Percentiles rank a stretch among this genome's conserved stretches.
These are phyloP conservation scores for Sinotaia quadrata DNA, from an alignment of 2,888 invertebrate genomes.

Conservation along the genomic window DNA sequence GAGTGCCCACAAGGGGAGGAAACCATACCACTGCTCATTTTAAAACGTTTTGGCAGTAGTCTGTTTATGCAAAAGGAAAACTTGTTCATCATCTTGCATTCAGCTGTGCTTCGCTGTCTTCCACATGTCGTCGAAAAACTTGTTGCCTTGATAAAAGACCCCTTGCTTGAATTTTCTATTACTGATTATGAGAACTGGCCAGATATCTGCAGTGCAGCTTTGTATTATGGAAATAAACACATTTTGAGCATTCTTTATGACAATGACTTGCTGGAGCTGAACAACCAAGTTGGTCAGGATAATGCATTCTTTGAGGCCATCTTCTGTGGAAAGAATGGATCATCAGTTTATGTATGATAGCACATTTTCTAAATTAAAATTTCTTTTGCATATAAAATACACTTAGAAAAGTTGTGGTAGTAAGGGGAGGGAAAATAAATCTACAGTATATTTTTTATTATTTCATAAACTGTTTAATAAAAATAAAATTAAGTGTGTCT, in stretches of 20 bases:
- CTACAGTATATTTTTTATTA: too few relatives aligned
- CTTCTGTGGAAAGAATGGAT: slow-evolving; percentile 4
- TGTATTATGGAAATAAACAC: slow-evolving; percentile 9
- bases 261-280: neutral
- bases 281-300: neutral
- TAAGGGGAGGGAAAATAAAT: too few relatives aligned
- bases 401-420: too few relatives aligned
- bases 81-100: neutral
- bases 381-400: too few relatives aligned
- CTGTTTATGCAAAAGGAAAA: slow-evolving; percentile 6
- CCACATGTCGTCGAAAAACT: neutral
- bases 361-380: too few relatives aligned
- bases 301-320: slow-evolving; percentile 17
- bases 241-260: slow-evolving; percentile 3
- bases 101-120: slow-evolving; percentile 1
- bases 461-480: too few relatives aligned
- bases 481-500: too few relatives aligned
- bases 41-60: slow-evolving; percentile 6
- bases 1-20: neutral
- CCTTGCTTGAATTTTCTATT: neutral
- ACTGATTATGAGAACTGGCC: neutral
- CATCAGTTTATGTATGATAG: slow-evolving; percentile 8
- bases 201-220: neutral
- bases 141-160: neutral
- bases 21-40: neutral